These are phyloP conservation scores for Nipponacmea schrenckii DNA, from an alignment of 2,888 invertebrate species.

Conservation along the genomic window DNA sequence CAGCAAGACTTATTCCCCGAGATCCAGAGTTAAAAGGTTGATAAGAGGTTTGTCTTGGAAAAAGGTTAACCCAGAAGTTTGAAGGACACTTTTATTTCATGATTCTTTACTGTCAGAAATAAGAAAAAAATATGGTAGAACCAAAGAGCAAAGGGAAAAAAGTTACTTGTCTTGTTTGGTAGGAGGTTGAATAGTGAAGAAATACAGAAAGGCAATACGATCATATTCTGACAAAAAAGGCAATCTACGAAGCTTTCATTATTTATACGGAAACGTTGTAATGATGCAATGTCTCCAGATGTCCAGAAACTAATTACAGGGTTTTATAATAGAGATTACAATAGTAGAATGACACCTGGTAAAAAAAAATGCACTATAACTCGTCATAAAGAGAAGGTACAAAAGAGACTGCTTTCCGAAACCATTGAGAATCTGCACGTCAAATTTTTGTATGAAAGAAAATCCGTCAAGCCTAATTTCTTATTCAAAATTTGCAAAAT, in stretches of 20 bases:
- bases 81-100: background rate
- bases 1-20: background rate
- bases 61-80: background rate
- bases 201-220: background rate
- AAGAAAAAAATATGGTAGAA: background rate
- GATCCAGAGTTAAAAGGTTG: background rate
- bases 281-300: background rate
- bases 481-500: background rate
- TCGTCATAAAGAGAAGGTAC: constrained; percentile 18
- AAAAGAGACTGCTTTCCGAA: constrained; percentile 17
- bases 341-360: constrained; percentile 23
- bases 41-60: background rate
- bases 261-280: background rate
- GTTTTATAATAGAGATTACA: constrained; percentile 18
- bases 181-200: background rate
- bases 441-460: constrained; percentile 13
- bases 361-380: constrained; percentile 19
- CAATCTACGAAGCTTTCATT: background rate
- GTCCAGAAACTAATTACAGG: background rate
- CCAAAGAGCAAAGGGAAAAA: background rate
- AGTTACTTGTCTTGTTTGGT: constrained; percentile 7
- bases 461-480: background rate
- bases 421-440: constrained; percentile 14
- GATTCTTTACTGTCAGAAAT: background rate
- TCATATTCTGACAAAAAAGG: background rate